Evolutionary conservation across 1,140 invertebrate species (phyloP), one percentile per base, ranked within the genome.

Genomic region (Archegozetes longisetosus): DNA sequence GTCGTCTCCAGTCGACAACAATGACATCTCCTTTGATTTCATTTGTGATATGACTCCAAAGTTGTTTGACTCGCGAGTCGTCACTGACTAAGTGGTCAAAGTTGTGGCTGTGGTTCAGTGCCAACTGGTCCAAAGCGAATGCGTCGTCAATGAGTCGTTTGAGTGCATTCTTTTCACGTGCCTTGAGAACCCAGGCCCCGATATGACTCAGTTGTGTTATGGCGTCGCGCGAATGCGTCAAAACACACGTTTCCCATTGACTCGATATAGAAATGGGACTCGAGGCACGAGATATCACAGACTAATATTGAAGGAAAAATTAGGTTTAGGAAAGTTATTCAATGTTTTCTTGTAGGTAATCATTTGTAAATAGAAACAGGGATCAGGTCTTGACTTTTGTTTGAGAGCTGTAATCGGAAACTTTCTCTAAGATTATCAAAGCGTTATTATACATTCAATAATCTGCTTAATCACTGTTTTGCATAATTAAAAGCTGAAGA

Each of bases 101-200:
- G 13, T 22, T 23, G 2, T 52, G 2, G 20, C 24, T 25, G 20
- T 23, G 13, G 24, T 14, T 52, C 14, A 3, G 4, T 17, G 48
- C 22, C 27, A 58, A 49, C 25, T 24, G n/a, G n/a, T 58, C 46
- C n/a, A 51, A 23, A 1, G 57, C 57, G 50, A 50, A 58, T 9
- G 57, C 20, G 22, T 58, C 57, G 9, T 46, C 57, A 1, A 17
- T 17, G 12, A 58, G 26, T 14, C 57, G 9, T 12, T 14, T 1
- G 12, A 58, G 22, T n/a, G 57, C 46, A 25, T 26, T 12, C 23
- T 20, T n/a, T 53, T 58, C 57, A 3, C 57, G 17, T 6, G 20
- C 46, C 24, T 58, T 58, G 1, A 58, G 47, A 22, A 58, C 49
- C 57, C 57, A 58, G 1, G 46, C 14, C 1, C 57, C 57, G 32